Percentiles rank a stretch among this genome's conserved stretches.
Conservation (phyloP, 2,113 vertebrate species). For the Osmerus mordax region DNA sequence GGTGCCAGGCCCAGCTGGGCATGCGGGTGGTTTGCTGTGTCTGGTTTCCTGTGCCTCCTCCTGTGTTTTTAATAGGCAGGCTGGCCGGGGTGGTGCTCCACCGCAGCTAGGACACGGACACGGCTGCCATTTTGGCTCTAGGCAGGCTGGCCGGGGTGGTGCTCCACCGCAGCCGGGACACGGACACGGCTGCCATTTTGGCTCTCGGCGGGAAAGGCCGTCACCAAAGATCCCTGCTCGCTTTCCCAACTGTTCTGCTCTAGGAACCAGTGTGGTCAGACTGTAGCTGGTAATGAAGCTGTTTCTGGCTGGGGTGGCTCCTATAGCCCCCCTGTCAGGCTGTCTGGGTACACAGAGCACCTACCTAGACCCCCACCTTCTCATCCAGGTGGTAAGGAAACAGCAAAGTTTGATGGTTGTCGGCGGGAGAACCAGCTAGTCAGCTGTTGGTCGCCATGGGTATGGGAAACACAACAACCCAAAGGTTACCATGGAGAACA, state of each 20-base stretch:
- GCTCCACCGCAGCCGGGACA: slow-evolving; percentile 72
- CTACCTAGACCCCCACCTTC: slow-evolving; percentile 48
- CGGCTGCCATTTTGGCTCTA: slow-evolving; percentile 63
- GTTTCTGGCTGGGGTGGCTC: slow-evolving; percentile 38
- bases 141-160: slow-evolving; percentile 69
- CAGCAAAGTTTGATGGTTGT: slow-evolving; percentile 27
- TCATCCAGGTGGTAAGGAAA: slow-evolving; percentile 58
- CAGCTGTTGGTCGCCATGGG: slow-evolving; percentile 26
- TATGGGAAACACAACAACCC: slow-evolving; percentile 17
- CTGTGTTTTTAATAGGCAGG: slow-evolving; percentile 75
- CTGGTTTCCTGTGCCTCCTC: slow-evolving; percentile 65
- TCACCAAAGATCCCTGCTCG: slow-evolving; percentile 58
- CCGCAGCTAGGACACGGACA: slow-evolving; percentile 65
- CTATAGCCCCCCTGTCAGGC: slow-evolving; percentile 29
- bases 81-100: slow-evolving; percentile 73
- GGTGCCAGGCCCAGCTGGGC: slow-evolving; percentile 11
- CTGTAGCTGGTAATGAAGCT: neutral
- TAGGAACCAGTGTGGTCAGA: slow-evolving; percentile 6
- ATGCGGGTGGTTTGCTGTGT: slow-evolving; percentile 64
- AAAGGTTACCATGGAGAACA: slow-evolving; percentile 1
- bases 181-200: slow-evolving; percentile 61
- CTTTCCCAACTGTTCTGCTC: slow-evolving; percentile 66
- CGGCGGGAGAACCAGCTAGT: slow-evolving; percentile 42
- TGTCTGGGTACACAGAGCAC: slow-evolving; percentile 54
- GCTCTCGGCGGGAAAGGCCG: slow-evolving; percentile 55